Percentiles rank a stretch among this genome's conserved stretches.
Conservation (phyloP, 2,888 invertebrate species). For the Ashinkailepas kermadecensis region DNA sequence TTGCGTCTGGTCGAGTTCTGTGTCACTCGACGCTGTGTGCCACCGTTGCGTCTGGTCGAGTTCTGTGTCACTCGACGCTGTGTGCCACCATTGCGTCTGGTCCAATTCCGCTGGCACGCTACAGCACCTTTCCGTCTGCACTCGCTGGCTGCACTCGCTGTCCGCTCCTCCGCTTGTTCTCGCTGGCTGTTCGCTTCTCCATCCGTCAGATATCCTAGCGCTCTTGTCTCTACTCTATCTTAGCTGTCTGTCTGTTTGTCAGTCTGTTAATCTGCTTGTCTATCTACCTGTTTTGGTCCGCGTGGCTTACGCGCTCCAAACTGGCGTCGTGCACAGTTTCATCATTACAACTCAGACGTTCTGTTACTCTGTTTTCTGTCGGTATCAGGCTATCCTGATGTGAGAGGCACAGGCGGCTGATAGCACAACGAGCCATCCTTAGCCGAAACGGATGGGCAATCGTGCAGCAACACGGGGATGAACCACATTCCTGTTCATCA, state of each 20-base stretch:
- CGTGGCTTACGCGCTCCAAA: background rate
- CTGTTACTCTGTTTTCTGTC: background rate
- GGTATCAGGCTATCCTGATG: background rate
- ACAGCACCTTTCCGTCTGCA: too few species aligned
- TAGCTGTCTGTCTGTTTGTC: conserved; percentile 4
- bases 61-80: too few species aligned
- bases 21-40: too few species aligned
- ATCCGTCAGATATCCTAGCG: background rate
- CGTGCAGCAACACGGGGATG: too few species aligned
- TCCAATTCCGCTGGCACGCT: background rate
- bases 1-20: background rate
- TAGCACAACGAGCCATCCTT: too few species aligned
- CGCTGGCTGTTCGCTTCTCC: background rate
- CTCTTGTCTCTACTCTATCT: conserved; percentile 9
- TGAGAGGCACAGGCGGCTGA: background rate
- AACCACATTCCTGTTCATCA: too few species aligned
- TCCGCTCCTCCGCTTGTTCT: background rate
- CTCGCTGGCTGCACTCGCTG: background rate
- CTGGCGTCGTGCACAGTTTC: background rate
- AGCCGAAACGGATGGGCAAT: too few species aligned
- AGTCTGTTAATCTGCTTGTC: background rate
- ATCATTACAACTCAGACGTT: background rate
- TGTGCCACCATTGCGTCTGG: too few species aligned
- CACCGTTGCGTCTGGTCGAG: too few species aligned
- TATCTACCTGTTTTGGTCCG: background rate